Evolutionary conservation across 2,113 vertebrate species (phyloP).

Genomic region (Chaetops frenatus): DNA sequence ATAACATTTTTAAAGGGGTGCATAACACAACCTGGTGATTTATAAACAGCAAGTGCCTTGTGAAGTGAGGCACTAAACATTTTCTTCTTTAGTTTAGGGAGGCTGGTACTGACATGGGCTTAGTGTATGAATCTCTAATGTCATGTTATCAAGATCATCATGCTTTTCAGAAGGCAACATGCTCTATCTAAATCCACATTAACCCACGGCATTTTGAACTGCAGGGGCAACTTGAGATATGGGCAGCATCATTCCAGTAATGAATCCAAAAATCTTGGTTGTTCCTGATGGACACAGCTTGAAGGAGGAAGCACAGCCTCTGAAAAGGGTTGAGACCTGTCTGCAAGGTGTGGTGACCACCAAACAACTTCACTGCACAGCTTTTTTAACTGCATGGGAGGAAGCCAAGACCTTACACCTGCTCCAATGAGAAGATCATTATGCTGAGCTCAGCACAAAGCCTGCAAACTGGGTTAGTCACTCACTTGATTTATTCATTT

Average conservation of each 20-base stretch:
- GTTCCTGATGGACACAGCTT: background rate
- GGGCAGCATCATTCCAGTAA: background rate
- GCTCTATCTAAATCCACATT: background rate
- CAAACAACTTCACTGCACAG: background rate
- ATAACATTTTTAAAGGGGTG: slow-evolving; percentile 54
- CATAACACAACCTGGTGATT: background rate
- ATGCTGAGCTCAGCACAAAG: background rate
- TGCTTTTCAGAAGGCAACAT: background rate
- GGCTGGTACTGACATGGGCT: background rate
- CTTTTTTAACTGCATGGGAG: background rate
- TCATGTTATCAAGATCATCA: background rate
- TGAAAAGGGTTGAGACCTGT: background rate
- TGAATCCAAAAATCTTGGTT: background rate
- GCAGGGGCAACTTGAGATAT: background rate
- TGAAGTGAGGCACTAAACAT: background rate
- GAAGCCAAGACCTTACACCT: background rate
- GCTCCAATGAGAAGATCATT: background rate
- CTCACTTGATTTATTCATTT: background rate
- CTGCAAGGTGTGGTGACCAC: background rate
- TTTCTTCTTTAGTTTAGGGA: background rate
- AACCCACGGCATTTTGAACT: background rate
- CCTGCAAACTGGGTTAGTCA: background rate
- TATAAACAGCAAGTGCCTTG: background rate
- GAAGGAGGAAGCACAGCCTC: background rate
- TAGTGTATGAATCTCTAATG: background rate